A percentile compares a stretch with the other conserved stretches of the same genome.
These are phyloP conservation scores for Archips crataeganus DNA, from an alignment of 2,888 invertebrate species.

Conservation along the genomic window DNA sequence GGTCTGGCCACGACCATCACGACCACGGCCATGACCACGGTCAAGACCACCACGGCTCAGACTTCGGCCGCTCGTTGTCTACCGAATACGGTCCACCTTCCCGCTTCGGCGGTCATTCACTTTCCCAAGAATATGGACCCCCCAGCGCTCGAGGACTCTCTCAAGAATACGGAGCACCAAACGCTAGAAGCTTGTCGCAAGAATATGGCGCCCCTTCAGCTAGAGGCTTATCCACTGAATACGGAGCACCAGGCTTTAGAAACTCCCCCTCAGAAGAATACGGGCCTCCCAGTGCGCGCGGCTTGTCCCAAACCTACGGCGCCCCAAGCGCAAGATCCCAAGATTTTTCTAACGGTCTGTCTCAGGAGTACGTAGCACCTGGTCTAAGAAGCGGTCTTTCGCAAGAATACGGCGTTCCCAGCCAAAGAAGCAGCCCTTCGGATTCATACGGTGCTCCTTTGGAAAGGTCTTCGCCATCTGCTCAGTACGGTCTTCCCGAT, in stretches of 20 bases:
- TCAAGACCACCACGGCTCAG: conserved; percentile 44
- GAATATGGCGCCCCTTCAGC: conserved; percentile 48
- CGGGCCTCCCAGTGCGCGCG: conserved; percentile 50
- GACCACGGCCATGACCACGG: conserved; percentile 47
- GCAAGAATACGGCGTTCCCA: conserved; percentile 58
- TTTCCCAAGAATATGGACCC: conserved; percentile 47
- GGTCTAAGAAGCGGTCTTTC: conserved; percentile 48
- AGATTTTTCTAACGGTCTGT: conserved; percentile 49
- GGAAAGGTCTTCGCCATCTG: conserved; percentile 52
- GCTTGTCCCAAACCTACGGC: conserved; percentile 44
- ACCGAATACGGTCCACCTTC: conserved; percentile 45
- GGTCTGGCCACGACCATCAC: conserved; percentile 52
- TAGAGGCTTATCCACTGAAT: conserved; percentile 49
- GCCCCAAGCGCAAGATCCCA: conserved; percentile 44
- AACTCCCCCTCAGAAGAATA: conserved; percentile 56
- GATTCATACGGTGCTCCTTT: conserved; percentile 53
- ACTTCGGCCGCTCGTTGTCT: conserved; percentile 41
- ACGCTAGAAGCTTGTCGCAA: conserved; percentile 41
- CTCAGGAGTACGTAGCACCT: conserved; percentile 58
- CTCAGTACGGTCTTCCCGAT: conserved; percentile 58
- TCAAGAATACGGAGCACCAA: conserved; percentile 49
- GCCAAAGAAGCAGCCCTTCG: conserved; percentile 48
- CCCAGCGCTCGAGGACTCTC: conserved; percentile 53
- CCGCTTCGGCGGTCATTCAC: conserved; percentile 47
- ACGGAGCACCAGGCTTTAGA: conserved; percentile 53